phyloP scores from a whole-genome alignment of 1,140 invertebrate genomes.

The Eumeta japonica region DNA sequence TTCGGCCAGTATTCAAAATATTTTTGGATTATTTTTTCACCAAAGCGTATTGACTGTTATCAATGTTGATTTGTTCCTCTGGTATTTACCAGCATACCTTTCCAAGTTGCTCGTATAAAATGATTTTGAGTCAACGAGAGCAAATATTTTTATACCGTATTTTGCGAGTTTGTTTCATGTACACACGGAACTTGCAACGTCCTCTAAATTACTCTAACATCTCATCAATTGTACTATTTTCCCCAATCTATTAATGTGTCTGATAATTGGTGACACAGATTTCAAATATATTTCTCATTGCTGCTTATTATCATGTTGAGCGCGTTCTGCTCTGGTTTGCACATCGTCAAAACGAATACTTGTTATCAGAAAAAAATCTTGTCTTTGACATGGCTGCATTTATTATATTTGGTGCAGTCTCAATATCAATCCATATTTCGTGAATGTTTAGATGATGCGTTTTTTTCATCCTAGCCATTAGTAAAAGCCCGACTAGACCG shows the following conservation, averaged over 20 bases:
- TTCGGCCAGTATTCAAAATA: too few relatives aligned
- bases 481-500: too few relatives aligned
- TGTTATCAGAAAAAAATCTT: slow-evolving; percentile 12
- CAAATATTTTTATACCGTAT: slow-evolving; percentile 15
- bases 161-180: slow-evolving; percentile 17
- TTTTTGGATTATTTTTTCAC: too few relatives aligned
- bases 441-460: slow-evolving; percentile 17
- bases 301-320: slow-evolving; percentile 12
- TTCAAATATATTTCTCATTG: slow-evolving; percentile 14
- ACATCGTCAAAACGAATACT: slow-evolving; percentile 15
- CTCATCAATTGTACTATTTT: slow-evolving; percentile 31
- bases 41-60: too few relatives aligned
- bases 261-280: slow-evolving; percentile 16
- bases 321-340: slow-evolving; percentile 6
- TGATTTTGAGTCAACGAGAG: slow-evolving; percentile 17
- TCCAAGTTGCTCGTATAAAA: slow-evolving; percentile 27
- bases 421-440: slow-evolving; percentile 16
- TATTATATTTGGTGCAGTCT: slow-evolving; percentile 19
- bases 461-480: slow-evolving; percentile 2
- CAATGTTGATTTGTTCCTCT: slow-evolving; percentile 20
- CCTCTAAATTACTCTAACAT: slow-evolving; percentile 32
- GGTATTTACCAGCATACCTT: slow-evolving; percentile 33
- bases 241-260: slow-evolving; percentile 16
- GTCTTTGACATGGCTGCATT: slow-evolving; percentile 14
- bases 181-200: slow-evolving; percentile 12